Evolutionary conservation across 2,888 invertebrate genomes (phyloP).

Genomic region (Cerastoderma edule): DNA sequence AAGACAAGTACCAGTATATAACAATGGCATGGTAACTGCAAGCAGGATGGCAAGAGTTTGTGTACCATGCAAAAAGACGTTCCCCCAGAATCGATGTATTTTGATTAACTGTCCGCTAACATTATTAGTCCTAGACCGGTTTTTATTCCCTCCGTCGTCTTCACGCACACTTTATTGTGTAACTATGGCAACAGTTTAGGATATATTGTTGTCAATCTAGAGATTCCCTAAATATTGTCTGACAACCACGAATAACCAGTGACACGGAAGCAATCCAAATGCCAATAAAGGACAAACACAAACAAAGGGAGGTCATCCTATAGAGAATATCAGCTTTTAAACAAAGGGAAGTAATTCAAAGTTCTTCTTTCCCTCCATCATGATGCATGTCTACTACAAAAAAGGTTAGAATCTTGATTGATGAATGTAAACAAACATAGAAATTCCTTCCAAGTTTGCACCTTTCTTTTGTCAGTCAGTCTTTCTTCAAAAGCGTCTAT

Average conservation of each 20-base stretch:
- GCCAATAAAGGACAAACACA: neutral
- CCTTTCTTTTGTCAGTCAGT: too few relatives aligned
- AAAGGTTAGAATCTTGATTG: too few relatives aligned
- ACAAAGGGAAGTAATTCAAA: constrained; percentile 2
- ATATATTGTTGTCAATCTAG: constrained; percentile 23
- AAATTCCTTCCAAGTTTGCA: too few relatives aligned
- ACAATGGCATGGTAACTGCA: too few relatives aligned
- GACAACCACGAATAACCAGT: constrained; percentile 11
- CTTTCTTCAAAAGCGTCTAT: too few relatives aligned
- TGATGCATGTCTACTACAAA: too few relatives aligned
- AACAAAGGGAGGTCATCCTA: constrained; percentile 3
- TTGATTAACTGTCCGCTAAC: constrained; percentile 39
- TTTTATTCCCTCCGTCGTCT: constrained; percentile 22
- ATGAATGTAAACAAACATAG: too few relatives aligned
- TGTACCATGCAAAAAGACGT: too few relatives aligned
- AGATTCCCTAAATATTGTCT: constrained; percentile 17
- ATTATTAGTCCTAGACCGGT: constrained; percentile 20
- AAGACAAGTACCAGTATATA: too few relatives aligned
- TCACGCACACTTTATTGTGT: constrained; percentile 31
- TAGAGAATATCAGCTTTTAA: too few relatives aligned
- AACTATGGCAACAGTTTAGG: constrained; percentile 41
- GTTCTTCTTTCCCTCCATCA: too few relatives aligned
- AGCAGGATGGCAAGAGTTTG: too few relatives aligned
- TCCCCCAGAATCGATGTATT: neutral
- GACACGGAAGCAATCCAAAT: constrained; percentile 9